Evolutionary conservation across 2,113 vertebrate genomes (phyloP).

Genomic region (Physeter macrocephalus): DNA sequence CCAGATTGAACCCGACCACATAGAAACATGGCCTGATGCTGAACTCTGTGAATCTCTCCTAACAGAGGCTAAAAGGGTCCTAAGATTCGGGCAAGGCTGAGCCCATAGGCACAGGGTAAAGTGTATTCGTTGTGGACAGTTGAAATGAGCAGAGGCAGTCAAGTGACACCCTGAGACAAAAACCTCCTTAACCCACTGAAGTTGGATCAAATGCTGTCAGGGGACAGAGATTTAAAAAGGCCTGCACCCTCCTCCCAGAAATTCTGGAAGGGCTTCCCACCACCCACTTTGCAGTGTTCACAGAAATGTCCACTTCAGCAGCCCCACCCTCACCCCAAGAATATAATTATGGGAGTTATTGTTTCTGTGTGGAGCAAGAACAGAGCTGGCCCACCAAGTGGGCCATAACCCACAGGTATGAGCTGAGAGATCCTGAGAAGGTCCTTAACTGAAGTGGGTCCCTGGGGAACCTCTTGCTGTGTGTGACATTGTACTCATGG

Average conservation of each 20-base stretch:
- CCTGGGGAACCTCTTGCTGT: neutral
- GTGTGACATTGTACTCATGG: neutral
- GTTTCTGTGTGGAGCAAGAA: neutral
- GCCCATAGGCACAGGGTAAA: neutral
- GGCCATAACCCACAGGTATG: neutral
- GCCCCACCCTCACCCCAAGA: neutral
- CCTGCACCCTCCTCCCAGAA: neutral
- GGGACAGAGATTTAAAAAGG: neutral
- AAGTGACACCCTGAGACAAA: neutral
- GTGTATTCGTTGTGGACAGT: neutral
- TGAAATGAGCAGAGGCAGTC: neutral
- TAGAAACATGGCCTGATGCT: neutral
- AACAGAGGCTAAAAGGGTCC: neutral
- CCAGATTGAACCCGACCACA: neutral
- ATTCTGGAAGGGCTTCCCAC: neutral
- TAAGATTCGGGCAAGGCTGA: neutral
- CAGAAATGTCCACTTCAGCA: neutral
- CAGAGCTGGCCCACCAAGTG: neutral
- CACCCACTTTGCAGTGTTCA: neutral
- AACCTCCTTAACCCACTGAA: neutral
- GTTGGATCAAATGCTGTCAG: neutral
- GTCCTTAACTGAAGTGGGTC: neutral
- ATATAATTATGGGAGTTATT: neutral
- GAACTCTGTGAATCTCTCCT: neutral
- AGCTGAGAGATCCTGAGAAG: neutral